phyloP scores from a whole-genome alignment of 2,797 vertebrate species.

The Scolopax bukidnonensis region DNA sequence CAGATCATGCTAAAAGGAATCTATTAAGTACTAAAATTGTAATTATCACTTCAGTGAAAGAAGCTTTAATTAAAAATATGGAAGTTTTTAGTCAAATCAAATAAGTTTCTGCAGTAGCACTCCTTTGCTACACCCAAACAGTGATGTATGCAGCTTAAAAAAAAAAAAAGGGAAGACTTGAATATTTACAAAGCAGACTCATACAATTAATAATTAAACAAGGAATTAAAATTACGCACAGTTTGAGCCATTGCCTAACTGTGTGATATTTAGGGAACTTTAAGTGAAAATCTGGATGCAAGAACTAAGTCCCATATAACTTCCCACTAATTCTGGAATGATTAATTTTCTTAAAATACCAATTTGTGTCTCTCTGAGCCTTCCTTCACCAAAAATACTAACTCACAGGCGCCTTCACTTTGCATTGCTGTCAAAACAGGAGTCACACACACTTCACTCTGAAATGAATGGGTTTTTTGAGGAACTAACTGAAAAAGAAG shows the following conservation, averaged over 20 bases:
- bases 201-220: not conserved
- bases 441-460: not conserved
- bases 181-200: not conserved
- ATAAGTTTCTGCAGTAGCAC: not conserved
- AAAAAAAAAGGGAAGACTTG: not conserved
- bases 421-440: not conserved
- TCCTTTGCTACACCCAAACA: not conserved
- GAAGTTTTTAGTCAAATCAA: not conserved
- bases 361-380: not conserved
- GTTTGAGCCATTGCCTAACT: not conserved
- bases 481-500: not conserved
- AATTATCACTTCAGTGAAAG: not conserved
- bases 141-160: not conserved
- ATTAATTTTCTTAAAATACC: not conserved
- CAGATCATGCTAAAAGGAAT: not conserved
- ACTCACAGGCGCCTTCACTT: not conserved
- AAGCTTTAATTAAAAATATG: not conserved
- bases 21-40: not conserved
- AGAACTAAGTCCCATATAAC: not conserved
- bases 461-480: not conserved
- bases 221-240: not conserved
- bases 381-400: not conserved
- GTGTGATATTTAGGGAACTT: too few species aligned
- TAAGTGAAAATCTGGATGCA: not conserved
- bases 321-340: not conserved